Conservation (phyloP, 2,113 vertebrate genomes). For the Aix galericulata region DNA sequence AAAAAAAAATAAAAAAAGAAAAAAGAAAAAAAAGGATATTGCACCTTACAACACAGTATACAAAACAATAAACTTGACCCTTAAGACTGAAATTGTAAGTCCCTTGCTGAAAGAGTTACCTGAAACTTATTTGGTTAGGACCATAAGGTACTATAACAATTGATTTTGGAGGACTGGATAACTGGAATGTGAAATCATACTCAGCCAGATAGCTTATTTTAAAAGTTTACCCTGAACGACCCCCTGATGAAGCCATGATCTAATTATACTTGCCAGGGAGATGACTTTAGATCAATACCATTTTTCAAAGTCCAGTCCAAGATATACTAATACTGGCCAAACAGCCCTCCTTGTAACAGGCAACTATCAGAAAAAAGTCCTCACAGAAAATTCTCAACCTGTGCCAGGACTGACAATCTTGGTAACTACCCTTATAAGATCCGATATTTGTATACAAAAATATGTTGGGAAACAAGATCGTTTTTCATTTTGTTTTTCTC, state of each 20-base stretch:
- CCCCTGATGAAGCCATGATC: background rate
- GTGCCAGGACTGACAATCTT: background rate
- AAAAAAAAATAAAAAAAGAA: background rate
- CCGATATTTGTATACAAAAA: background rate
- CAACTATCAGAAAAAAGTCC: background rate
- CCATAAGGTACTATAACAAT: background rate
- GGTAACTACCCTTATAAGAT: background rate
- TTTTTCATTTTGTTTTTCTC: background rate
- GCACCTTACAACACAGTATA: background rate
- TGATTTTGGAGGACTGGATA: background rate
- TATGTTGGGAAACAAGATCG: background rate
- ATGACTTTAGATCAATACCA: background rate
- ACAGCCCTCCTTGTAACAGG: background rate
- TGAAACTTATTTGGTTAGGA: background rate
- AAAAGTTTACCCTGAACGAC: background rate
- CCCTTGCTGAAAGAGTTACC: background rate
- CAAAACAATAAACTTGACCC: background rate
- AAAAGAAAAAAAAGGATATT: background rate
- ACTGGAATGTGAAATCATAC: background rate
- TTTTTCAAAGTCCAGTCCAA: background rate
- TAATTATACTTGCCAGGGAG: background rate
- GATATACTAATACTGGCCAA: background rate
- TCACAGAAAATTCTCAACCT: background rate
- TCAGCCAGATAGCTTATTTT: background rate
- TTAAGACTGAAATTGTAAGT: background rate